A percentile compares a stretch with the other conserved stretches of the same genome.
Evolutionary conservation across 2,888 invertebrate genomes (phyloP).

Genomic region (Chrysomela aeneicollis): DNA sequence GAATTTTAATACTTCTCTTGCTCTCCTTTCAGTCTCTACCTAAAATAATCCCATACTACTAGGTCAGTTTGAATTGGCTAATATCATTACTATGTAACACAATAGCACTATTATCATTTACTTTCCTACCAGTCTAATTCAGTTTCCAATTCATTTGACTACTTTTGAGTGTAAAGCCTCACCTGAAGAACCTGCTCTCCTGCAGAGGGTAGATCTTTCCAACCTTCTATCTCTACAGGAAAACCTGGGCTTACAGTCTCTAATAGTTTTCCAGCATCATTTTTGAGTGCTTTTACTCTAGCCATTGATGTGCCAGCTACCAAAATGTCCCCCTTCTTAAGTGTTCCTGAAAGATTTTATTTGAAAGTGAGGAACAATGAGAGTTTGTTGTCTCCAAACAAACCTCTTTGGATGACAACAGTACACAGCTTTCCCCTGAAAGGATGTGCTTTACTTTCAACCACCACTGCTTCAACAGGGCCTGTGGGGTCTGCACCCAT

Average conservation of each 20-base stretch:
- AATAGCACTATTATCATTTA: too few species aligned
- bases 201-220: slow-evolving; percentile 87
- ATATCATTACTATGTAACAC: too few species aligned
- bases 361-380: background rate
- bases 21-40: slow-evolving; percentile 65
- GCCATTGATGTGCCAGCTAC: slow-evolving; percentile 88
- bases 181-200: slow-evolving; percentile 78
- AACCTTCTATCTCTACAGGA: slow-evolving; percentile 89
- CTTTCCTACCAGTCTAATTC: too few species aligned
- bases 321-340: slow-evolving; percentile 78
- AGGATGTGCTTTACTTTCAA: slow-evolving; percentile 82
- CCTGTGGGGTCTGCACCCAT: slow-evolving; percentile 85
- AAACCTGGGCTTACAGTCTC: slow-evolving; percentile 77
- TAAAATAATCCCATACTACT: too few species aligned
- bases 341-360: slow-evolving; percentile 67
- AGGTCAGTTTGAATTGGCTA: background rate
- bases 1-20: slow-evolving; percentile 51
- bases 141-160: too few species aligned
- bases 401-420: slow-evolving; percentile 76
- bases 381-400: background rate
- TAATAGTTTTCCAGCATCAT: slow-evolving; percentile 76
- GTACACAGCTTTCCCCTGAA: slow-evolving; percentile 83
- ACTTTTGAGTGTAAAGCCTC: too few species aligned
- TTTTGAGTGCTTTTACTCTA: slow-evolving; percentile 81
- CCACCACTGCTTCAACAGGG: slow-evolving; percentile 85